phyloP scores from a whole-genome alignment of 92 coral and sea anemone species.

The Palythoa caribaeorum region DNA sequence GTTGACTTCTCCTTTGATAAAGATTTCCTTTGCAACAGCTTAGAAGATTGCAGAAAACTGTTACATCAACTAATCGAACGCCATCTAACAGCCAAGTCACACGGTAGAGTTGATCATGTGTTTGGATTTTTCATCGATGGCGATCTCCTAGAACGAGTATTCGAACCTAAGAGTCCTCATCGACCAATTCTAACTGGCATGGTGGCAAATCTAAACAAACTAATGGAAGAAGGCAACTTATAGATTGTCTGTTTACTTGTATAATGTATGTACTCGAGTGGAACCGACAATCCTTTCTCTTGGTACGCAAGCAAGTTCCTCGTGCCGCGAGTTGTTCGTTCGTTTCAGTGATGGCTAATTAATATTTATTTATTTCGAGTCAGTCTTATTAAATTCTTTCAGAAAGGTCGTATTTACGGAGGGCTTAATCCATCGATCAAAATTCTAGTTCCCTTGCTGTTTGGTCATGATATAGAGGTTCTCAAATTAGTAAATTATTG shows the following conservation, averaged over 20 bases:
- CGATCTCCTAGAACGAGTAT: constrained; percentile 89
- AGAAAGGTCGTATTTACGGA: constrained; percentile 1
- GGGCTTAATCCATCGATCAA: background rate
- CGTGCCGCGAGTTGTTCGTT: constrained; percentile 2
- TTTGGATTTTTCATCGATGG: constrained; percentile 93
- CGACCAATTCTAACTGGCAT: constrained; percentile 79
- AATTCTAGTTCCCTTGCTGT: background rate
- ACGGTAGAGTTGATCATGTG: constrained; percentile 95
- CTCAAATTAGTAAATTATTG: constrained; percentile 2
- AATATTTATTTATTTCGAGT: constrained; percentile 47
- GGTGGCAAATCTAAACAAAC: constrained; percentile 87
- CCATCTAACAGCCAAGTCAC: constrained; percentile 95
- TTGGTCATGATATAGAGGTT: constrained; percentile 9
- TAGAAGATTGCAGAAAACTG: constrained; percentile 81
- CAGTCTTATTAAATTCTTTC: constrained; percentile 7
- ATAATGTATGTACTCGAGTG: constrained; percentile 7
- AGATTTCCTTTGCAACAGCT: constrained; percentile 79
- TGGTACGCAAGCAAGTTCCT: background rate
- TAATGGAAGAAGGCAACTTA: constrained; percentile 94
- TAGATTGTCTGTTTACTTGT: constrained; percentile 52
- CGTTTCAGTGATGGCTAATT: background rate
- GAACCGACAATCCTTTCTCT: background rate
- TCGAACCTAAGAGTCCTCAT: constrained; percentile 76
- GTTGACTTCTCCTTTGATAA: constrained; percentile 98
- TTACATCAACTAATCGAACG: constrained; percentile 84